A percentile compares a stretch with the other conserved stretches of the same genome.
phyloP scores from a whole-genome alignment of 1,140 invertebrate species.

The Zaprionus inermis region DNA sequence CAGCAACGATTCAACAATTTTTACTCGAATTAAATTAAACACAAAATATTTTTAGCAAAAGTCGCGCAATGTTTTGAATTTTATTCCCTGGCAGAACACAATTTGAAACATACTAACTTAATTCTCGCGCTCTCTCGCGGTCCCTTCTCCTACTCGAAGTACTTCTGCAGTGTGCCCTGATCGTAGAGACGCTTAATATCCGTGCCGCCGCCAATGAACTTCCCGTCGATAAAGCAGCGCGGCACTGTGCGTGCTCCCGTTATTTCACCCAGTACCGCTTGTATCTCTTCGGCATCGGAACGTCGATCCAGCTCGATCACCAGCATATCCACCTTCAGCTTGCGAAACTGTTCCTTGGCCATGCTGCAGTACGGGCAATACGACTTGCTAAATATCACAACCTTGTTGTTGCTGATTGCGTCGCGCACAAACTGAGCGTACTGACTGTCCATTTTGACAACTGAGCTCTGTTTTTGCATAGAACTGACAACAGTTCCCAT shows the following conservation, averaged over 20 bases:
- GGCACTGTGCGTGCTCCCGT: constrained; percentile 95
- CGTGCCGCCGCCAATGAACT: constrained; percentile 95
- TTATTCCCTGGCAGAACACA: not conserved
- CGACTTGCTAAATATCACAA: constrained; percentile 96
- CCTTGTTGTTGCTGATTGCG: constrained; percentile 88
- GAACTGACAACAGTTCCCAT: constrained; percentile 74
- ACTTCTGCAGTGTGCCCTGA: constrained; percentile 86
- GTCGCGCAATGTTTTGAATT: not conserved
- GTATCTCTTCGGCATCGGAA: constrained; percentile 90
- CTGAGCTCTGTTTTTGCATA: constrained; percentile 46
- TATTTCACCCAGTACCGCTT: constrained; percentile 90
- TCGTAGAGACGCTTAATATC: constrained; percentile 92
- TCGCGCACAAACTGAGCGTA: constrained; percentile 85
- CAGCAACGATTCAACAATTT: not conserved
- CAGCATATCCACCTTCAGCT: constrained; percentile 88
- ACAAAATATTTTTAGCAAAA: not conserved
- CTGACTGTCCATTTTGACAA: constrained; percentile 59
- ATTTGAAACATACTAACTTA: not conserved
- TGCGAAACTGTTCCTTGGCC: constrained; percentile 91
- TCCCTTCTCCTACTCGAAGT: constrained; percentile 46
- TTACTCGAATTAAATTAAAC: not conserved
- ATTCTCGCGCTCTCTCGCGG: not conserved
- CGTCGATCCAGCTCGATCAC: constrained; percentile 92
- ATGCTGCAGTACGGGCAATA: constrained; percentile 95
- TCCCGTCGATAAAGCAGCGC: constrained; percentile 95